Percentiles rank a stretch among this genome's conserved stretches.
Conservation (phyloP, 1,140 invertebrate species). For the Diprion similis region DNA sequence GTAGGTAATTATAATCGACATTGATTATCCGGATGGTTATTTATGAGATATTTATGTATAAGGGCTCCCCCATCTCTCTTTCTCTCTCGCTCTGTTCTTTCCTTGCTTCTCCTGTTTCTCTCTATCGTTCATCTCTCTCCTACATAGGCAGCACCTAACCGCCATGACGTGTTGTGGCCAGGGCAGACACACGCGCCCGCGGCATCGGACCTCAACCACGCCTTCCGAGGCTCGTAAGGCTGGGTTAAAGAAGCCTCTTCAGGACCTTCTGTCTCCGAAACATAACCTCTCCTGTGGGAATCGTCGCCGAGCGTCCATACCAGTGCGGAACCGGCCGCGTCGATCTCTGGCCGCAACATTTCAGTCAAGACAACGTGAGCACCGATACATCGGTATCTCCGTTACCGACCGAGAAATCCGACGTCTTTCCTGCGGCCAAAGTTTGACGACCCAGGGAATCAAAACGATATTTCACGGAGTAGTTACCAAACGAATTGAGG, state of each 20-base stretch:
- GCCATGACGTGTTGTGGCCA: background rate
- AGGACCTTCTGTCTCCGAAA: background rate
- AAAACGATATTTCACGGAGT: no score
- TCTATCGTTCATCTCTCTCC: background rate
- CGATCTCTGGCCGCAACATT: no score
- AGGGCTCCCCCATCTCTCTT: slow-evolving; percentile 19
- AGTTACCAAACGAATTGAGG: no score
- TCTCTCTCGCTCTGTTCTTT: background rate
- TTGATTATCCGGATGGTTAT: slow-evolving; percentile 45
- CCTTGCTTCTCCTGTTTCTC: background rate
- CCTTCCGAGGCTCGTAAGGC: background rate
- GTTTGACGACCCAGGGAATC: no score
- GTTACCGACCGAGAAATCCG: no score
- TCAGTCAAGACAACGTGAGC: no score
- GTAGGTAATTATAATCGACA: slow-evolving; percentile 45
- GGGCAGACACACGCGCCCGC: slow-evolving; percentile 2
- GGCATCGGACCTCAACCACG: background rate
- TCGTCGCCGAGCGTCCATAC: no score
- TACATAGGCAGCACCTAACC: background rate
- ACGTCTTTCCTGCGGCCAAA: no score
- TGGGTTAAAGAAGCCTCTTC: background rate
- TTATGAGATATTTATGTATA: slow-evolving; percentile 52
- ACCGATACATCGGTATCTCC: no score
- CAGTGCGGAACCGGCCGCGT: no score
- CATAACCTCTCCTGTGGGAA: background rate